Percentiles rank a stretch among this genome's conserved stretches.
Conservation (phyloP, 2,888 invertebrate genomes). For the Zaprionus lineosus region DNA sequence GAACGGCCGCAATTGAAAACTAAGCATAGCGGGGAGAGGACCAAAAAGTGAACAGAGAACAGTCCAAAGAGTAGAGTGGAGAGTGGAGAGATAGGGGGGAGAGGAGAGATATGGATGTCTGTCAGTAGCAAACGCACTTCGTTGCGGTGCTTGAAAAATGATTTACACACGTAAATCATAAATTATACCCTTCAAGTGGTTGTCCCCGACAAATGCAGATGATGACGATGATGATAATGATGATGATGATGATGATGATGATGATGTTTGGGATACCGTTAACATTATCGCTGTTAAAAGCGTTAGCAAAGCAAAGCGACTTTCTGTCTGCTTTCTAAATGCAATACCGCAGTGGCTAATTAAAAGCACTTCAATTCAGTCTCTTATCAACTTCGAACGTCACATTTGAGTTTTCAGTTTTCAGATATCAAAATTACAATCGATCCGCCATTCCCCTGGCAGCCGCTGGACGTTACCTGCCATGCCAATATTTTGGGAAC, state of each 20-base stretch:
- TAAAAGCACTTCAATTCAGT: too few relatives aligned
- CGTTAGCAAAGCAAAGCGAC: neutral
- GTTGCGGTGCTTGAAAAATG: constrained; percentile 64
- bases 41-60: too few relatives aligned
- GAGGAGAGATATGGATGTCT: constrained; percentile 34
- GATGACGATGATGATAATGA: constrained; percentile 27
- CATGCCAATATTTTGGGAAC: constrained; percentile 49
- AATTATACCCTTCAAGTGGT: constrained; percentile 70
- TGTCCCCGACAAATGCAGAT: constrained; percentile 67
- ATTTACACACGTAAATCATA: constrained; percentile 76
- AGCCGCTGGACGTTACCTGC: constrained; percentile 30
- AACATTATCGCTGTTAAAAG: constrained; percentile 10
- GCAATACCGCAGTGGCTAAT: neutral
- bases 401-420: constrained; percentile 30
- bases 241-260: constrained; percentile 19
- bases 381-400: constrained; percentile 35
- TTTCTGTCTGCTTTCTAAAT: constrained; percentile 5
- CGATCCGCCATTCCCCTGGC: constrained; percentile 37
- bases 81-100: neutral
- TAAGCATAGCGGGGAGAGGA: constrained; percentile 29
- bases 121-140: constrained; percentile 49
- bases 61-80: too few relatives aligned
- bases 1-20: constrained; percentile 57
- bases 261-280: constrained; percentile 11
- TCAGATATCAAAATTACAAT: constrained; percentile 40